A percentile compares a stretch with the other conserved stretches of the same genome.
Conservation (phyloP, 2,888 invertebrate species). For the Thymelicus acteon region DNA sequence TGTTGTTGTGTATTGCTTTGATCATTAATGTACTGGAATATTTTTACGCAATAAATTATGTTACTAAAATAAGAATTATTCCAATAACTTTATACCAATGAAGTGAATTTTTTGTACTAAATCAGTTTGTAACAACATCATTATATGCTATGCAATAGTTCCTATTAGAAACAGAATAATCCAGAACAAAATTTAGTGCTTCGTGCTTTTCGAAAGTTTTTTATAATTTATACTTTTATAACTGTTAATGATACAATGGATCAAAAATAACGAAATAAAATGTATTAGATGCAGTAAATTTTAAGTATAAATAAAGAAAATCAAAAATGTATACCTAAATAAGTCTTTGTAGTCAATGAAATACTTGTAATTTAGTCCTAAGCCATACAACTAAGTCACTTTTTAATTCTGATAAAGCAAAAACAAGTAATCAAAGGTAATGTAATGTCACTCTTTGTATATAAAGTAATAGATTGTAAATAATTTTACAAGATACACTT, state of each 20-base stretch:
- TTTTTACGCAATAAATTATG: no score
- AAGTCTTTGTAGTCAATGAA: neutral
- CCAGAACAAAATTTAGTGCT: neutral
- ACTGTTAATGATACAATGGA: neutral
- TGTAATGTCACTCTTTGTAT: conserved; percentile 58
- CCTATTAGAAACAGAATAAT: conserved; percentile 18
- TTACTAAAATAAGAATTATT: no score
- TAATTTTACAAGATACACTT: conserved; percentile 61
- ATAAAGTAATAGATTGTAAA: conserved; percentile 74
- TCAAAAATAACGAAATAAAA: neutral
- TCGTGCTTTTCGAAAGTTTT: neutral
- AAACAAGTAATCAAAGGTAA: conserved; percentile 9
- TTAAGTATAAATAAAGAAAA: neutral
- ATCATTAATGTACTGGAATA: no score
- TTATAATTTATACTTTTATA: conserved; percentile 29
- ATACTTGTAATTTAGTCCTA: conserved; percentile 3
- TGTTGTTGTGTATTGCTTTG: no score
- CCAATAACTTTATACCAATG: no score
- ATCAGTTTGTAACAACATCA: no score
- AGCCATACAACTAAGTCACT: conserved; percentile 24
- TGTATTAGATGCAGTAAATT: neutral
- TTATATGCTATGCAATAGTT: conserved; percentile 27
- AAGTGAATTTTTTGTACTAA: no score
- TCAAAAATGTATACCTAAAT: conserved; percentile 11
- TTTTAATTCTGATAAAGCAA: conserved; percentile 22